Evolutionary conservation across 1,140 invertebrate genomes (phyloP), one percentile per base, ranked within the genome.

Genomic region (Tetramorium alpestre): DNA sequence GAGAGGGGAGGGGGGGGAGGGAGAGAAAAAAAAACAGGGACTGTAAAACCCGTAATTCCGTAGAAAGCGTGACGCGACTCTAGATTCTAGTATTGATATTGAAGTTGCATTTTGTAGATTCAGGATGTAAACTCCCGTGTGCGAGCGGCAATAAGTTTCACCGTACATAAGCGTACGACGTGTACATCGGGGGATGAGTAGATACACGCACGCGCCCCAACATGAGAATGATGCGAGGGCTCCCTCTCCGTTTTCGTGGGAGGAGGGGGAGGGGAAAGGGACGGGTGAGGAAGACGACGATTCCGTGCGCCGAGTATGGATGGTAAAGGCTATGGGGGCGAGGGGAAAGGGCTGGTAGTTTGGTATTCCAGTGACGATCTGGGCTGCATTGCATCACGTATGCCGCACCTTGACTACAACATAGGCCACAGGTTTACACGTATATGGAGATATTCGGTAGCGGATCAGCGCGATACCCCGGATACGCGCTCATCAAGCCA

Each of bases 341-440:
- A 47, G 41, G 16, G 73, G 51, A 22, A 54, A 25, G 78, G 49
- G 69, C 47, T 84, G 56, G 87, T 92, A 90, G 84, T 94, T 94
- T 93, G 85, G 93, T 94, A 94, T 94, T 94, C 93, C 64, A 70
- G 77, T 75, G 91, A 90, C 92, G 90, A 82, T 82, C 67, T 73
- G 54, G 76, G 84, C 87, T 90, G 90, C 91, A 92, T 93, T 92
- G 89, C 92, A 93, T 94, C 94, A 93, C 93, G 94, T 94, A 93
- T 94, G 90, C 89, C 85, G 91, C 88, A 82, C 77, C 62, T 84
- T 87, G 72, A 88, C 89, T 92, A 91, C 89, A 92, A 90, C 89
- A 41, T 91, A 92, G 93, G 89, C 89, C 86, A 87, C 91, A 92
- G 81, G 90, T 93, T 93, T 91, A 90, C 87, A 92, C 81, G 89